These are phyloP conservation scores for Parapsyche elsis DNA, from an alignment of 1,140 invertebrate species.

Conservation along the genomic window DNA sequence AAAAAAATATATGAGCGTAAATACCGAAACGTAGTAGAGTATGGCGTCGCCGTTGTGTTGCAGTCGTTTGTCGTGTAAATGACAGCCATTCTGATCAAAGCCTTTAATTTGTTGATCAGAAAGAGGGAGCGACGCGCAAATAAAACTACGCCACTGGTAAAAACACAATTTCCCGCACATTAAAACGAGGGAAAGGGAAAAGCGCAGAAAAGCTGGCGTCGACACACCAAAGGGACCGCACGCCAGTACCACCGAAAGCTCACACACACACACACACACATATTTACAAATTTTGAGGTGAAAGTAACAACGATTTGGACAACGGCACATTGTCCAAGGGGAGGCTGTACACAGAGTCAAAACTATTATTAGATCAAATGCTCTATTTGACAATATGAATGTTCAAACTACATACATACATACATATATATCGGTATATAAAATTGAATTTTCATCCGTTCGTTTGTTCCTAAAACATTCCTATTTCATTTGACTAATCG, in stretches of 20 bases:
- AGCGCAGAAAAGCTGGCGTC: background rate
- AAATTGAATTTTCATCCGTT: no score
- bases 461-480: no score
- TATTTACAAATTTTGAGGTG: no score
- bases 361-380: no score
- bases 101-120: constrained; percentile 57
- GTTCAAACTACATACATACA: no score
- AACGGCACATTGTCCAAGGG: no score
- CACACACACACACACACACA: no score
- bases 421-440: no score
- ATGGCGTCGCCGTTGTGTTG: background rate
- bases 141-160: constrained; percentile 41
- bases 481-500: no score
- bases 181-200: background rate
- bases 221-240: constrained; percentile 18
- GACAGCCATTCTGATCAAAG: constrained; percentile 55
- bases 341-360: no score
- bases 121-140: constrained; percentile 33
- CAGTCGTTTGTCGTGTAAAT: constrained; percentile 42
- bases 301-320: no score
- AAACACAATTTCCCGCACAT: constrained; percentile 49
- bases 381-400: no score
- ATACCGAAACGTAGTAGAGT: background rate
- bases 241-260: background rate
- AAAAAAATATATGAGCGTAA: background rate